Conservation (phyloP, 2,888 invertebrate species). For the Cremastinae sp. region DNA sequence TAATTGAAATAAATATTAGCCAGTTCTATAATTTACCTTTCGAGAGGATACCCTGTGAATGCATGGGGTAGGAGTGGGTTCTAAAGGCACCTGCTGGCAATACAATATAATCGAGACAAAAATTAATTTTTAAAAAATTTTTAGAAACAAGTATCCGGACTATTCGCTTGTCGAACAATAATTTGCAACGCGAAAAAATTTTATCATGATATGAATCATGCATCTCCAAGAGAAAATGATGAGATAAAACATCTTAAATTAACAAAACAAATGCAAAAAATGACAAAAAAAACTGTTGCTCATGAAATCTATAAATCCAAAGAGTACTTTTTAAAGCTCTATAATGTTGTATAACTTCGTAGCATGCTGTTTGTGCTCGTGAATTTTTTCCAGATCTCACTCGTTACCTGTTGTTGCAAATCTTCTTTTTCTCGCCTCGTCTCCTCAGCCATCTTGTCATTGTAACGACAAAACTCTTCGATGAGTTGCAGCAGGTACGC, state of each 20-base stretch:
- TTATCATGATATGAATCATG: constrained; percentile 48
- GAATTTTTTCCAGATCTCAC: constrained; percentile 37
- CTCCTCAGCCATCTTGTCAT: constrained; percentile 84
- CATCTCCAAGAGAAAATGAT: constrained; percentile 46
- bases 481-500: constrained; percentile 82
- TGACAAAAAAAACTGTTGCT: constrained; percentile 37
- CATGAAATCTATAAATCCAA: constrained; percentile 61
- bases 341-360: constrained; percentile 51
- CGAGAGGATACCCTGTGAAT: constrained; percentile 83
- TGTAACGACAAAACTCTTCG: constrained; percentile 84
- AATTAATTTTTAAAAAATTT: constrained; percentile 15
- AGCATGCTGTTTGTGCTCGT: constrained; percentile 62
- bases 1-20: constrained; percentile 66
- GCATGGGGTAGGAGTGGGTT: constrained; percentile 78
- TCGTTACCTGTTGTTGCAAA: constrained; percentile 87
- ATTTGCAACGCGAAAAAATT: constrained; percentile 17
- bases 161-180: constrained; percentile 22
- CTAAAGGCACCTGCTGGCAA: constrained; percentile 80
- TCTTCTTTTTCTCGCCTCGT: constrained; percentile 87
- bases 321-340: constrained; percentile 46
- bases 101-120: constrained; percentile 71
- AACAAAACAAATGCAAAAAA: constrained; percentile 42
- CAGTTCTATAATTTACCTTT: constrained; percentile 82
- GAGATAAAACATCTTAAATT: constrained; percentile 46
- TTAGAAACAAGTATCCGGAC: neutral